phyloP scores from a whole-genome alignment of 2,113 vertebrate species.

The Saccopteryx leptura region DNA sequence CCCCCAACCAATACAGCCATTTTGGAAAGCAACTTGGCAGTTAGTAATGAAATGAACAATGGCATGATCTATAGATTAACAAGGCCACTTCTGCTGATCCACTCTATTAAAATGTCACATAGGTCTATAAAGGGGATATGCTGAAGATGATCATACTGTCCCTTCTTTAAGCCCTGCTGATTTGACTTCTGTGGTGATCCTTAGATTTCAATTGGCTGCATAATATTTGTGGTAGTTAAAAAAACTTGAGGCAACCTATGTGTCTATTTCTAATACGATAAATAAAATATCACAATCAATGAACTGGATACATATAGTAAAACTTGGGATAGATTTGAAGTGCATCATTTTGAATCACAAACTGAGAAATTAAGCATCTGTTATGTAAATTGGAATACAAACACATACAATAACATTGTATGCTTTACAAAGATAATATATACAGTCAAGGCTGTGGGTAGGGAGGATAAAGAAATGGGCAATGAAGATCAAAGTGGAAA shows the following conservation, averaged over 20 bases:
- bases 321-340: constrained; percentile 33
- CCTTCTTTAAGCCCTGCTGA: not conserved
- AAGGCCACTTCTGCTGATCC: not conserved
- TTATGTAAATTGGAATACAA: not conserved
- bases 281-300: not conserved
- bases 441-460: not conserved
- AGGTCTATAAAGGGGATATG: not conserved
- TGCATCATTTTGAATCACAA: constrained; percentile 40
- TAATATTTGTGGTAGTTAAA: not conserved
- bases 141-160: not conserved
- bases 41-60: constrained; percentile 19
- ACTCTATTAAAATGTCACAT: not conserved
- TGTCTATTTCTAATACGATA: constrained; percentile 17
- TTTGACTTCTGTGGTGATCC: not conserved
- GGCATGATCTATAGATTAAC: not conserved
- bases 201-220: not conserved
- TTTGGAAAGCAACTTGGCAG: constrained; percentile 9
- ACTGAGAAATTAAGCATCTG: not conserved
- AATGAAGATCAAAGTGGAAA: not conserved
- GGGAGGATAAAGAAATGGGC: not conserved
- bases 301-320: not conserved
- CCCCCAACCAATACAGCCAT: not conserved
- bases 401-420: not conserved
- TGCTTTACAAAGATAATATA: not conserved
- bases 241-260: not conserved